A percentile compares a stretch with the other conserved stretches of the same genome.
These are phyloP conservation scores for Aradophagus sp. DNA, from an alignment of 1,140 invertebrate genomes.

Conservation along the genomic window DNA sequence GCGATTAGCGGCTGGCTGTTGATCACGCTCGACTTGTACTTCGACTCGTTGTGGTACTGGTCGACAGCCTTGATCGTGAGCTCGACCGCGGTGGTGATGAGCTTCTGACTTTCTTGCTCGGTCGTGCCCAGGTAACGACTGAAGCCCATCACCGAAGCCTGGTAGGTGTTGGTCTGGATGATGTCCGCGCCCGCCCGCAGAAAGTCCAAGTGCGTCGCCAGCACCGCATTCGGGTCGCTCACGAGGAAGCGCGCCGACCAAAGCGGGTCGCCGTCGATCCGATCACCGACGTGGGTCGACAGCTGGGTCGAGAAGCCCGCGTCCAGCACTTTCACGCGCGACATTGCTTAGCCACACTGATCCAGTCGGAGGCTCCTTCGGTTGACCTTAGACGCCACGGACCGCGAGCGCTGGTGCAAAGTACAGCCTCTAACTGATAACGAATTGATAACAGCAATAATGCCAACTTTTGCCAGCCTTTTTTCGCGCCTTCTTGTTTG, in stretches of 20 bases:
- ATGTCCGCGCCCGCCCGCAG: slow-evolving; percentile 87
- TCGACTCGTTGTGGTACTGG: slow-evolving; percentile 76
- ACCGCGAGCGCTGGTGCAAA: slow-evolving; percentile 8
- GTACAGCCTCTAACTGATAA: slow-evolving; percentile 20
- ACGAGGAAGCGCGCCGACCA: slow-evolving; percentile 88
- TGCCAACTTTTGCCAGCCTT: too few relatives aligned
- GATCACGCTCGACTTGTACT: slow-evolving; percentile 49
- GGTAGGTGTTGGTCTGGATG: slow-evolving; percentile 92
- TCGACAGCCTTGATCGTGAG: slow-evolving; percentile 80
- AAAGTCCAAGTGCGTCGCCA: slow-evolving; percentile 87
- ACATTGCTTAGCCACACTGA: slow-evolving; percentile 51
- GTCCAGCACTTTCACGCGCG: slow-evolving; percentile 79
- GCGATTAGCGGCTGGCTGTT: slow-evolving; percentile 79
- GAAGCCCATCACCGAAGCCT: slow-evolving; percentile 89
- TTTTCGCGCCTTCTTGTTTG: too few relatives aligned
- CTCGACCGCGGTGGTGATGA: slow-evolving; percentile 84
- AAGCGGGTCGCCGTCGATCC: slow-evolving; percentile 85
- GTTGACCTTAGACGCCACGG: slow-evolving; percentile 14
- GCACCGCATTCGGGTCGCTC: slow-evolving; percentile 82
- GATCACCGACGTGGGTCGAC: slow-evolving; percentile 81
- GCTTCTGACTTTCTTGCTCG: slow-evolving; percentile 78
- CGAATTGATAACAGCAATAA: slow-evolving; percentile 1
- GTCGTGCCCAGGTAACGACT: slow-evolving; percentile 80
- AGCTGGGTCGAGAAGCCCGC: slow-evolving; percentile 90
- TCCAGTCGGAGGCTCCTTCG: slow-evolving; percentile 11